Conservation (phyloP, 2,113 vertebrate genomes). For the Brachypodius melanocephalos region DNA sequence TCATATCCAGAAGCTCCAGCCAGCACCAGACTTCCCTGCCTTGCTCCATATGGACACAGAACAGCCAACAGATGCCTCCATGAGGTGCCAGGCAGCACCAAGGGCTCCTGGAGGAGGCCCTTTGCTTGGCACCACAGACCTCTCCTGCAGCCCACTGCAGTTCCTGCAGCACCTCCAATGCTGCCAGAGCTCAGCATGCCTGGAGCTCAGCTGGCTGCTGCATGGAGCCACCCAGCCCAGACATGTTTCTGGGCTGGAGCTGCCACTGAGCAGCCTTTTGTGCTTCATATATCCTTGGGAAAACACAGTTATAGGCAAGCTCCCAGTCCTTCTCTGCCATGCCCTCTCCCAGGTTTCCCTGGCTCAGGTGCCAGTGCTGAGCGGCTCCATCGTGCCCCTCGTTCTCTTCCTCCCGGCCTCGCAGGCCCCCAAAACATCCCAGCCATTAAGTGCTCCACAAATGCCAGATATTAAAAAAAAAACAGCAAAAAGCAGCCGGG, state of each 20-base stretch:
- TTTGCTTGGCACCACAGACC: not conserved
- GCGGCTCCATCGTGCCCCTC: rapidly evolving
- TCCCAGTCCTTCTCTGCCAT: not conserved
- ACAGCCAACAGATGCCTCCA: rapidly evolving
- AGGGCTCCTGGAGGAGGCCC: rapidly evolving
- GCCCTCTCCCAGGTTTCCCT: not conserved
- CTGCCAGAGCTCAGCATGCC: rapidly evolving
- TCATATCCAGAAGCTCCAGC: not conserved
- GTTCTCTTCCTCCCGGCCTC: not conserved
- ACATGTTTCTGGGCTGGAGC: not conserved
- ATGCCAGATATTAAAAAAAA: not conserved
- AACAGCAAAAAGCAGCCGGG: not conserved
- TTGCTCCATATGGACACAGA: rapidly evolving
- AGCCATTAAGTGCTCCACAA: constrained; percentile 1
- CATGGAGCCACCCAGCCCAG: rapidly evolving
- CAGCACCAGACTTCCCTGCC: not conserved
- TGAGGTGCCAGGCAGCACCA: not conserved
- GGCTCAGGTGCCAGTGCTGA: not conserved
- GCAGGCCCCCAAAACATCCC: not conserved
- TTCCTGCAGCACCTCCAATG: rapidly evolving
- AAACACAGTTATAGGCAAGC: not conserved
- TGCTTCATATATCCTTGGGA: not conserved
- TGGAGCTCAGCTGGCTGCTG: rapidly evolving
- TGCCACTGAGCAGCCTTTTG: not conserved
- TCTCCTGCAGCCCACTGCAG: not conserved